phyloP scores from a whole-genome alignment of 1,140 invertebrate genomes.

The Steinernema feltiae region DNA sequence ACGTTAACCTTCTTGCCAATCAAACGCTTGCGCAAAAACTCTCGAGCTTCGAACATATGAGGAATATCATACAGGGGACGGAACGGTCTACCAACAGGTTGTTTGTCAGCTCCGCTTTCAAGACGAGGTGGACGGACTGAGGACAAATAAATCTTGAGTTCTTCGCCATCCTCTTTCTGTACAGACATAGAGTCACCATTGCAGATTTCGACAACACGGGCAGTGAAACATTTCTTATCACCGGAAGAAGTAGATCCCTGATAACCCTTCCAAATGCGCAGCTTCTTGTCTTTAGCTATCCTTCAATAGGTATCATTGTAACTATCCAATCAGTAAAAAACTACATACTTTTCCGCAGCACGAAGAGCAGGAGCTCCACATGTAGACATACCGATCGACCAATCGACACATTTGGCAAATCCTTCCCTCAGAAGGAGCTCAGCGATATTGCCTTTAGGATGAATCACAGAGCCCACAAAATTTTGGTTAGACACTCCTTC shows the following conservation, averaged over 20 bases:
- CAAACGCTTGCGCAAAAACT: conserved; percentile 89
- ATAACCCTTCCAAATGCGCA: conserved; percentile 82
- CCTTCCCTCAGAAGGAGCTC: conserved; percentile 82
- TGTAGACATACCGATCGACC: conserved; percentile 75
- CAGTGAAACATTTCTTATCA: conserved; percentile 40
- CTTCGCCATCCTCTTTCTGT: conserved; percentile 70
- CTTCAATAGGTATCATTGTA: conserved; percentile 3
- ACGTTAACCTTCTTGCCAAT: conserved; percentile 84
- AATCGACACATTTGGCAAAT: conserved; percentile 91
- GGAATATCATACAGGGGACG: conserved; percentile 91
- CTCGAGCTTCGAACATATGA: conserved; percentile 93
- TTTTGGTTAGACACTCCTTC: conserved; percentile 81
- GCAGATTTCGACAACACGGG: conserved; percentile 72
- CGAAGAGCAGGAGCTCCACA: conserved; percentile 71
- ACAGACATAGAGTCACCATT: conserved; percentile 86
- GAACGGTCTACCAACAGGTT: conserved; percentile 64
- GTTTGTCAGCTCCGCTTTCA: conserved; percentile 23
- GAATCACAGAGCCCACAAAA: conserved; percentile 85
- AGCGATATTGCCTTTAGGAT: conserved; percentile 90
- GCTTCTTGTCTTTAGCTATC: conserved; percentile 75
- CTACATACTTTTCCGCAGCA: conserved; percentile 11
- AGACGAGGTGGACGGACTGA: conserved; percentile 83
- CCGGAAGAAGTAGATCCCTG: conserved; percentile 45
- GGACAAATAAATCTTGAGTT: conserved; percentile 88
- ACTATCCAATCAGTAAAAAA: not conserved